Base-by-base conservation (phyloP, 2,888 invertebrate genomes). In the Eupithecia abbreviata region DNA sequence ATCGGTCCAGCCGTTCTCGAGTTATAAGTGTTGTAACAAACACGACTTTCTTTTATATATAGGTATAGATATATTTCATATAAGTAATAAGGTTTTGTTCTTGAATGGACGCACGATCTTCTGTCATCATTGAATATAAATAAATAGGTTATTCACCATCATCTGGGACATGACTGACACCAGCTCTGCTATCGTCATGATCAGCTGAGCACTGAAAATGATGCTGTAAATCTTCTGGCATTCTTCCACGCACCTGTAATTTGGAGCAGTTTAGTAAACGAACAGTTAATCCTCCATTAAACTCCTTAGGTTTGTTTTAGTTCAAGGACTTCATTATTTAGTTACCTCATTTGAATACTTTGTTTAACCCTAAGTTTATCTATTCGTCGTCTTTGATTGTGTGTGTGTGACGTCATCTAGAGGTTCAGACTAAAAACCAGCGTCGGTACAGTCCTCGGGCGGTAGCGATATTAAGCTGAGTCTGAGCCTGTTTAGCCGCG, bases 191-290 rank as follows among this genome's bases (percentile, higher is more conserved):
- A 87, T 71, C 58, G 87, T 89, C 43, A 87, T 80, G 4, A 90
- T 51, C 45, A 91, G 88, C 77, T 90, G 89, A 0, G 86, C 85
- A 72, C 87, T 89, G 81, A 87, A 90, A 1, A 89, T 85, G 10
- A 83, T 76, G 13, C 83, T 82, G 81, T 85, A 90, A 3, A 86
- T 83, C 0, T 75, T 72, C 77, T 90, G 87, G 49, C 83, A 84
- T 55, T 87, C 80, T 3, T 76, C 71, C 12, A 84, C 82, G 74
- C 91, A 91, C 80, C 91, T 91, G 73, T 65, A 83, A 73, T 9
- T 41, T 68, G 41, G 41, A 72, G 47, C 65, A 41, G 65, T 15
- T 47, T 30, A 12, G 43, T 13, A 66, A 42, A 13, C 51, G 0
- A 51, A 51, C 13, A 1, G 49, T 47, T 4, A 45, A 45, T 30